Conservation (phyloP, 2,113 vertebrate species). For the Craseonycteris thonglongyai region DNA sequence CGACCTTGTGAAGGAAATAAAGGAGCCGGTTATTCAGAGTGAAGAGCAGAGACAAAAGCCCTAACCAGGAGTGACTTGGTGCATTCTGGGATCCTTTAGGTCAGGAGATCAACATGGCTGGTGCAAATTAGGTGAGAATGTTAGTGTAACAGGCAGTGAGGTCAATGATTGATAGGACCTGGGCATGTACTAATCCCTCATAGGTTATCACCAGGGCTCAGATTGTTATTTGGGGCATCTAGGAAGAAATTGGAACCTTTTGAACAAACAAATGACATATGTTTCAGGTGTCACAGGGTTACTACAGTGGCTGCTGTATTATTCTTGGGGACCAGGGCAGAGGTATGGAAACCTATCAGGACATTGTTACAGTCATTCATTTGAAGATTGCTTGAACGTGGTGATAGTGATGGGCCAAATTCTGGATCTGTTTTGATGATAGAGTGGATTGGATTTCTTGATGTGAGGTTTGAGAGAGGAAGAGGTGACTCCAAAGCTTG, state of each 20-base stretch:
- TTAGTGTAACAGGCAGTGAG: too few species aligned
- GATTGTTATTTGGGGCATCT: neutral
- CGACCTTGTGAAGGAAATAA: neutral
- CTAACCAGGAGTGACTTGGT: neutral
- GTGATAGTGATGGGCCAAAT: too few species aligned
- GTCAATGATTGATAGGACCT: neutral
- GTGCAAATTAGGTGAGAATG: too few species aligned
- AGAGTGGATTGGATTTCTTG: neutral
- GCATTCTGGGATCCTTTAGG: neutral
- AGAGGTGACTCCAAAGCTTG: neutral
- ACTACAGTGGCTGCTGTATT: neutral
- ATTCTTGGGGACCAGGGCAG: neutral
- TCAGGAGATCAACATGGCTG: neutral
- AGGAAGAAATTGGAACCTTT: neutral
- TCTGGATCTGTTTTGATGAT: neutral
- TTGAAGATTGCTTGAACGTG: neutral
- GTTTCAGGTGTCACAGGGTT: neutral
- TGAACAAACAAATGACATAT: neutral
- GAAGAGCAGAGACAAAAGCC: neutral
- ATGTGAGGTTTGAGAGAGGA: neutral
- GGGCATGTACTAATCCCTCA: too few species aligned
- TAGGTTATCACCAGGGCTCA: neutral
- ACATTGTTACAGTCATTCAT: neutral
- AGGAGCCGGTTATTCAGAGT: neutral
- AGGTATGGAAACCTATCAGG: neutral